Evolutionary conservation across 2,113 vertebrate species (phyloP).

Genomic region (Gopherus flavomarginatus): DNA sequence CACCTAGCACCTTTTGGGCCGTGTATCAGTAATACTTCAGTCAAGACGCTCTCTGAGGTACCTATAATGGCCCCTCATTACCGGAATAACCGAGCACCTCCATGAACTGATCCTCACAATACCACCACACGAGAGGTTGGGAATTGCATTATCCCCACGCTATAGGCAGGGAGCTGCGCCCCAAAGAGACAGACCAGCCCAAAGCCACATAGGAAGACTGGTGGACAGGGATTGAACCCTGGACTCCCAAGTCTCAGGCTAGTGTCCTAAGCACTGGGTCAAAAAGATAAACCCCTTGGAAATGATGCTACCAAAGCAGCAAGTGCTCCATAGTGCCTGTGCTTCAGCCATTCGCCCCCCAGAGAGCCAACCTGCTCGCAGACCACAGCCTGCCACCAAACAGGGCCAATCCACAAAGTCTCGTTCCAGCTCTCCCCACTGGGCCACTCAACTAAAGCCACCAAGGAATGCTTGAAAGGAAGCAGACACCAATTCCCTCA

Average conservation of each 20-base stretch:
- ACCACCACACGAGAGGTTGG: too few species aligned
- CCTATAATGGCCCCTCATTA: neutral
- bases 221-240: too few species aligned
- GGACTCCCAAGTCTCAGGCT: neutral
- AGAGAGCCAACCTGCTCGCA: neutral
- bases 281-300: neutral
- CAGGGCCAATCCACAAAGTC: neutral
- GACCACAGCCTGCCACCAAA: neutral
- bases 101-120: too few species aligned
- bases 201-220: too few species aligned
- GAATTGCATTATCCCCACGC: too few species aligned
- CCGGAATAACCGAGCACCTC: too few species aligned
- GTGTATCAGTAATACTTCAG: neutral
- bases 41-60: neutral
- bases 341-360: neutral
- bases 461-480: neutral
- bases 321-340: neutral
- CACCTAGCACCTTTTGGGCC: too few species aligned
- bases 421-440: neutral
- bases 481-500: neutral
- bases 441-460: neutral
- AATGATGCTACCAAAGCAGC: neutral
- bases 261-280: too few species aligned
- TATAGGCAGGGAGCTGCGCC: too few species aligned
- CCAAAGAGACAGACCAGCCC: neutral